A percentile compares a stretch with the other conserved stretches of the same genome.
Evolutionary conservation across 2,888 invertebrate species (phyloP).

Genomic region (Apodemia hepburni): DNA sequence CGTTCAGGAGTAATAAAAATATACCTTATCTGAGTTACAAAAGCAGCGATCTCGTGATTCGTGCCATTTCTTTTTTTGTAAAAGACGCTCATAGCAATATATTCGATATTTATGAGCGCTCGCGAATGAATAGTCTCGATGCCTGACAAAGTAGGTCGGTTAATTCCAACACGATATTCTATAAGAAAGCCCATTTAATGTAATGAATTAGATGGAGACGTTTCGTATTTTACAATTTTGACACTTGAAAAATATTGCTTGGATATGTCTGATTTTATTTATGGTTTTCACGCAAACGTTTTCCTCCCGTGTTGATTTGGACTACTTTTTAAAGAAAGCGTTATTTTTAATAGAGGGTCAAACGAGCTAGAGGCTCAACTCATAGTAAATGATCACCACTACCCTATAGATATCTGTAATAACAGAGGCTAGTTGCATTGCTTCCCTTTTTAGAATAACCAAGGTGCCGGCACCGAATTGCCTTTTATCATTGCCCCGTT

Average conservation of each 20-base stretch:
- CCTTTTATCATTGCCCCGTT: too few relatives aligned
- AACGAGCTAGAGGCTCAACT: too few relatives aligned
- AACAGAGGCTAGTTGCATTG: too few relatives aligned
- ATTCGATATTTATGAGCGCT: conserved; percentile 50
- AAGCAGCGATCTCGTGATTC: conserved; percentile 40
- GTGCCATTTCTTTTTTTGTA: conserved; percentile 43
- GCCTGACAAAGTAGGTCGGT: conserved; percentile 50
- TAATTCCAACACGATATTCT: conserved; percentile 44
- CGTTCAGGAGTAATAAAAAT: conserved; percentile 11
- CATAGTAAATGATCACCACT: too few relatives aligned
- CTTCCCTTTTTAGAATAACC: too few relatives aligned
- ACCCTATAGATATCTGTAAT: too few relatives aligned
- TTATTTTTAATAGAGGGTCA: too few relatives aligned
- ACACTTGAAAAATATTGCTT: conserved; percentile 1
- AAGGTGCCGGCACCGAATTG: too few relatives aligned
- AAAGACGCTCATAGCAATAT: conserved; percentile 7
- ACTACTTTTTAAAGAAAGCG: too few relatives aligned
- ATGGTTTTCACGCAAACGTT: not conserved
- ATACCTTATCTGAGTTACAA: conserved; percentile 40
- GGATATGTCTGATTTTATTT: not conserved
- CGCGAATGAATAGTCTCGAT: conserved; percentile 44
- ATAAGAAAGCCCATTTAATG: conserved; percentile 38
- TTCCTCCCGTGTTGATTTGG: too few relatives aligned
- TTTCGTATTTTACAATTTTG: conserved; percentile 18
- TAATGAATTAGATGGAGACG: conserved; percentile 28